Base-by-base conservation (phyloP, 2,888 invertebrate species). In the Volucella zonaria region DNA sequence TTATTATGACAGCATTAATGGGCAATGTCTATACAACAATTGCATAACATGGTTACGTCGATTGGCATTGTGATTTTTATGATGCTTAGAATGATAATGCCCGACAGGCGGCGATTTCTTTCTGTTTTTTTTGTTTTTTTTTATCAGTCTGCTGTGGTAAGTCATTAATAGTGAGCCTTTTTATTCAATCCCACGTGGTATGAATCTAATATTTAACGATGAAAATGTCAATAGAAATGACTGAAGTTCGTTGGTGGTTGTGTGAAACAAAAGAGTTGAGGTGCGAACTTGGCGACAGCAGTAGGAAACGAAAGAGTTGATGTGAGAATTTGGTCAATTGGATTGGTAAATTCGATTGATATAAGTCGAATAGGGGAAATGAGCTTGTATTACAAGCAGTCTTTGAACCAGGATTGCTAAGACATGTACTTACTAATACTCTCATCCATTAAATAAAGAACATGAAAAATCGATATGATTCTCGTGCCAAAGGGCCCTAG, bases 1-100 rank as follows among this genome's bases (percentile, higher is more conserved):
- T 70, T 83, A 61, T 79, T 59, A 79, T 70, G 70, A 68, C 79
- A 76, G 56, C 80, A 56, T 76, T 83, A 83, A 83, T 83, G 83
- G 82, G 54, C 49, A 70, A 80, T 54, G 80, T 80, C 80, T 76
- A 79, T 82, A 70, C 74, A 31, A 58, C 80, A 40, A 71, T 80
- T 83, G 75, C 80, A 80, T 76, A 83, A 83, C 67, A 58, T 75
- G 61, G 61, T 75, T 70, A 71, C 68, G 70, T 71, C 75, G 64
- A 66, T 54, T 75, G 31, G 70, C 61, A 66, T 70, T 58, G 74
- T 47, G 74, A 47, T 31, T 74, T 64, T 64, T 52, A 64, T 64
- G 64, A 74, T 74, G 62, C 52, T 61, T 45, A 14, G 14, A 45
- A 64, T 74, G 64, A 74, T 74, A 45, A 56, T 56, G 43, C 31